Percentiles rank a stretch among this genome's conserved stretches.
phyloP scores from a whole-genome alignment of 1,140 invertebrate genomes.

The Bombus huntii region DNA sequence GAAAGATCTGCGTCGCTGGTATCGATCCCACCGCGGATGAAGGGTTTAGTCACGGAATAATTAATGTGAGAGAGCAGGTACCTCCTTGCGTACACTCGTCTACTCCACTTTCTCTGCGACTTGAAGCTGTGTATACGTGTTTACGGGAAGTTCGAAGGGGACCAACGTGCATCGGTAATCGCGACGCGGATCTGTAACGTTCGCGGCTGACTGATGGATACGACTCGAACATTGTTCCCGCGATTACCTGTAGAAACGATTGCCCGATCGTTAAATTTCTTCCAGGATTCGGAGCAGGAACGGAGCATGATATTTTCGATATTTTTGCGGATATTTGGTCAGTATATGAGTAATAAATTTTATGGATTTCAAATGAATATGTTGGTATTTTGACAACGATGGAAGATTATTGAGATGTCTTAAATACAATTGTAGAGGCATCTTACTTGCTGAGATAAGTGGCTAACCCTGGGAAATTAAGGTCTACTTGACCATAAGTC shows the following conservation, averaged over 20 bases:
- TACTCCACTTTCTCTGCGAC: constrained; percentile 69
- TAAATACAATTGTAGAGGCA: too few relatives aligned
- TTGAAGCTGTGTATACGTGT: constrained; percentile 54
- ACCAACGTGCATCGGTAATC: constrained; percentile 53
- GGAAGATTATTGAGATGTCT: too few relatives aligned
- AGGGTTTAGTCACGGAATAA: constrained; percentile 70
- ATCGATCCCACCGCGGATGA: constrained; percentile 68
- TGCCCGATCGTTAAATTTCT: not conserved
- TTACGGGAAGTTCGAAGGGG: constrained; percentile 62
- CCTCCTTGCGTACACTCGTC: constrained; percentile 64
- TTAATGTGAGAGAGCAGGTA: constrained; percentile 73
- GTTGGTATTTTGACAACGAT: too few relatives aligned
- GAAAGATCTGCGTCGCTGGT: constrained; percentile 68
- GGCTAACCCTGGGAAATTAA: too few relatives aligned
- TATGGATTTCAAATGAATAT: too few relatives aligned
- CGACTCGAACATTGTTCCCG: constrained; percentile 23
- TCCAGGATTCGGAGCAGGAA: not conserved
- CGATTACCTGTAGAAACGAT: not conserved
- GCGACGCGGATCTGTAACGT: constrained; percentile 28
- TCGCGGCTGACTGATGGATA: constrained; percentile 4
- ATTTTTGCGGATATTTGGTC: too few relatives aligned
- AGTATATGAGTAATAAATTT: too few relatives aligned
- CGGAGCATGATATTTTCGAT: too few relatives aligned
- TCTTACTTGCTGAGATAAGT: too few relatives aligned
- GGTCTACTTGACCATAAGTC: too few relatives aligned